Evolutionary conservation across 2,797 vertebrate species (phyloP).

Genomic region (Borostomias antarcticus): DNA sequence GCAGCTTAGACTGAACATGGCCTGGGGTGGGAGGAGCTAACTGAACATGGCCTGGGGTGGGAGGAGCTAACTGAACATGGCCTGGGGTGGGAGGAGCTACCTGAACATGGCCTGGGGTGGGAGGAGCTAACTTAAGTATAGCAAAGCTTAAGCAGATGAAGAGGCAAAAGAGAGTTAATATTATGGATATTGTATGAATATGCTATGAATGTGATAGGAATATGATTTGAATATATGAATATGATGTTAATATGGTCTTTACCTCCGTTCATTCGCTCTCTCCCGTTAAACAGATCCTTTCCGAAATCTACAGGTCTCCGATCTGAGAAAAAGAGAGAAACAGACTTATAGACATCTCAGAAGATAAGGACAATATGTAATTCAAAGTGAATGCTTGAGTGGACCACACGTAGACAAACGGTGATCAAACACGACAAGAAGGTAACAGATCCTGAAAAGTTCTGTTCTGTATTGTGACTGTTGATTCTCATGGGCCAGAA

Average conservation of each 20-base stretch:
- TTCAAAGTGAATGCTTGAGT: no score
- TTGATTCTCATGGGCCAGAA: background rate
- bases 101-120: background rate
- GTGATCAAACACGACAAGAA: no score
- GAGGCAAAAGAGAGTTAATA: conserved; percentile 1
- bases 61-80: background rate
- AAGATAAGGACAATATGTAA: no score
- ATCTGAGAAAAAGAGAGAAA: conserved; percentile 63
- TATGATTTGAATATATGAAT: background rate
- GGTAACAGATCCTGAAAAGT: background rate
- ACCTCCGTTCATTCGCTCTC: conserved; percentile 72
- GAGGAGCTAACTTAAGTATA: background rate
- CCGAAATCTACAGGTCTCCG: conserved; percentile 76
- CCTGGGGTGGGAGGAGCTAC: background rate
- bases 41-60: no score
- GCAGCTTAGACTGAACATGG: background rate
- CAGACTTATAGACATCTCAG: no score
- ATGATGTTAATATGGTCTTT: conserved; percentile 32
- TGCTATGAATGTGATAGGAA: no score
- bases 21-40: background rate
- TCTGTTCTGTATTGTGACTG: background rate
- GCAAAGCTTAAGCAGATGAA: background rate
- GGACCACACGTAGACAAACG: no score
- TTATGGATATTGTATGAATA: no score
- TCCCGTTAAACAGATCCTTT: conserved; percentile 70